Evolutionary conservation across 2,113 vertebrate species (phyloP).

Genomic region (Oryzias melastigma): DNA sequence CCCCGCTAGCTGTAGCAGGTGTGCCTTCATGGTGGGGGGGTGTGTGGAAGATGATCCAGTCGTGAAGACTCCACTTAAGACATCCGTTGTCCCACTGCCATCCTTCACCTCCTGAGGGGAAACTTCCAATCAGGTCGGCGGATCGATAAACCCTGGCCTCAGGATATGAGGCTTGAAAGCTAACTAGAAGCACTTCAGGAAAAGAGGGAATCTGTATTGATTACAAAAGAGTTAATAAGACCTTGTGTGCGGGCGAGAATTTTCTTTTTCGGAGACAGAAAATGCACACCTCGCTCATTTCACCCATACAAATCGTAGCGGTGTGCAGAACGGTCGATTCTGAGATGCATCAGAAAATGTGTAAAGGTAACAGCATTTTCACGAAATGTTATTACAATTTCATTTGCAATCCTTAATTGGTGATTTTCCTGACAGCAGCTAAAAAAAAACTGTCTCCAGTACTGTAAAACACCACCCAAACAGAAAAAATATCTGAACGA

Average conservation of each 20-base stretch:
- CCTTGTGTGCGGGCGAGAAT: slow-evolving; percentile 34
- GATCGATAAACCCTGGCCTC: slow-evolving; percentile 67
- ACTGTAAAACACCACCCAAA: too few species aligned
- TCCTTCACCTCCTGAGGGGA: slow-evolving; percentile 58
- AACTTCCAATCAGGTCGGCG: slow-evolving; percentile 64
- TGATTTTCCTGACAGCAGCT: too few species aligned
- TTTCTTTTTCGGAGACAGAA: slow-evolving; percentile 23
- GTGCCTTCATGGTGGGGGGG: slow-evolving; percentile 36
- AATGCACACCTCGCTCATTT: slow-evolving; percentile 13
- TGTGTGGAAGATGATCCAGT: slow-evolving; percentile 59
- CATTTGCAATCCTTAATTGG: too few species aligned
- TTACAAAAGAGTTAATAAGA: slow-evolving; percentile 66
- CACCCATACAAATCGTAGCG: slow-evolving; percentile 50
- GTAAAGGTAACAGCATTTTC: too few species aligned
- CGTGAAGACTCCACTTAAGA: slow-evolving; percentile 47
- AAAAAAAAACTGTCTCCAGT: too few species aligned
- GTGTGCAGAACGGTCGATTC: background rate
- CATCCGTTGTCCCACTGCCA: slow-evolving; percentile 30
- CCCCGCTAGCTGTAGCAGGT: slow-evolving; percentile 57
- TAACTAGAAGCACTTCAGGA: slow-evolving; percentile 67
- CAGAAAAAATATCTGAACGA: too few species aligned
- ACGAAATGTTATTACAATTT: too few species aligned
- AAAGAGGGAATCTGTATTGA: slow-evolving; percentile 58
- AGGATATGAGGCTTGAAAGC: slow-evolving; percentile 58
- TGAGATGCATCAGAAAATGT: too few species aligned